Conservation (phyloP, 2,888 invertebrate species). For the Cactoblastis cactorum region DNA sequence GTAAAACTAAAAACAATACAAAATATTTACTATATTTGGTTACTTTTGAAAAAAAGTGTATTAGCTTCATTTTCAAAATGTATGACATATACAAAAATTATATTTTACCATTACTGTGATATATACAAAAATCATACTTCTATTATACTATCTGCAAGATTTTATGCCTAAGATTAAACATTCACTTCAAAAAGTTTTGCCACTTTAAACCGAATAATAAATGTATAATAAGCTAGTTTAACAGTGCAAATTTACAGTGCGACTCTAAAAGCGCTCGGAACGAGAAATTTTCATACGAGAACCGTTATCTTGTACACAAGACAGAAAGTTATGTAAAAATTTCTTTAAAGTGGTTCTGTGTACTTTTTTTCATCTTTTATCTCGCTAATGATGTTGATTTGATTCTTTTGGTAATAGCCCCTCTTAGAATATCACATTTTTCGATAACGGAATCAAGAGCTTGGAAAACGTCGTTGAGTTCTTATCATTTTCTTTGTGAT, state of each 20-base stretch:
- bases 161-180: no score
- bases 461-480: not conserved
- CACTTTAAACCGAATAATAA: no score
- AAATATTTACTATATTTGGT: no score
- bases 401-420: slow-evolving; percentile 13
- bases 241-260: not conserved
- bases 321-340: slow-evolving; percentile 14
- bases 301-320: slow-evolving; percentile 29
- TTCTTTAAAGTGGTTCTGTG: slow-evolving; percentile 8
- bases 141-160: no score
- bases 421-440: slow-evolving; percentile 10
- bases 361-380: slow-evolving; percentile 13
- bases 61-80: no score
- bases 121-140: no score
- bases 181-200: no score
- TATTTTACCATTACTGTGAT: no score
- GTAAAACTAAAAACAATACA: no score
- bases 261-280: slow-evolving; percentile 4
- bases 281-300: slow-evolving; percentile 17
- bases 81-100: no score
- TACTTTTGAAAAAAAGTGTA: no score
- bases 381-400: slow-evolving; percentile 14
- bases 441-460: slow-evolving; percentile 10
- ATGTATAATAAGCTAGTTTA: not conserved
- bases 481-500: slow-evolving; percentile 4